These are phyloP conservation scores for Drosophila putrida DNA, from an alignment of 2,888 invertebrate species.

Conservation along the genomic window DNA sequence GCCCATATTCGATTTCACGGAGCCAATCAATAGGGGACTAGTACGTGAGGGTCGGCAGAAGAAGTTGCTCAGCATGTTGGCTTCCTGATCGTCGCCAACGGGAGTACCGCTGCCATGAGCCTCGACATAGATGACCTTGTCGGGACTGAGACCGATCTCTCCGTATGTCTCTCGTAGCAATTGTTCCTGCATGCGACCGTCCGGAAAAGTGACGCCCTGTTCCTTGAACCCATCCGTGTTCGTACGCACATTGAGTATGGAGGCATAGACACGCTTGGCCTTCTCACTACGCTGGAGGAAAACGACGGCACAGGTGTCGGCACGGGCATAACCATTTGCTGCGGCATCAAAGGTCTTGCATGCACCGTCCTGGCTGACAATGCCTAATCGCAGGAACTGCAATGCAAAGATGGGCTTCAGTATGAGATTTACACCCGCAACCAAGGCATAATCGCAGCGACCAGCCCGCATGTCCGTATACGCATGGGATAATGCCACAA, in stretches of 20 bases:
- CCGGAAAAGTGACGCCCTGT: slow-evolving; percentile 95
- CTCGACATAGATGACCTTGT: slow-evolving; percentile 95
- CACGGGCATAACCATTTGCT: slow-evolving; percentile 96
- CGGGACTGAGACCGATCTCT: slow-evolving; percentile 93
- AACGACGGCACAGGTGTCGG: slow-evolving; percentile 94
- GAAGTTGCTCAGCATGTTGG: slow-evolving; percentile 95
- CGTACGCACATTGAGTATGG: slow-evolving; percentile 93
- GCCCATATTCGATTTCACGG: slow-evolving; percentile 99
- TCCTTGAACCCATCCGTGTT: slow-evolving; percentile 97
- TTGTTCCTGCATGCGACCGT: slow-evolving; percentile 92
- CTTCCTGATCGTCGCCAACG: slow-evolving; percentile 99
- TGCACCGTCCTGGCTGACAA: slow-evolving; percentile 93
- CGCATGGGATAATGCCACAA: slow-evolving; percentile 96
- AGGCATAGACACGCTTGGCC: slow-evolving; percentile 93
- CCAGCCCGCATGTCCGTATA: slow-evolving; percentile 92
- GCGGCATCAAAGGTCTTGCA: slow-evolving; percentile 98
- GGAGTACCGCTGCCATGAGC: slow-evolving; percentile 99
- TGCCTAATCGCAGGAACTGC: slow-evolving; percentile 96
- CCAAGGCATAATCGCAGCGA: slow-evolving; percentile 97
- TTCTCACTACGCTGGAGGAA: slow-evolving; percentile 91
- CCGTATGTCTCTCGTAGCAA: slow-evolving; percentile 94
- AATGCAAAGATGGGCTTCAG: slow-evolving; percentile 96
- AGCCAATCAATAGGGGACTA: slow-evolving; percentile 95
- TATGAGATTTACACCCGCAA: slow-evolving; percentile 95
- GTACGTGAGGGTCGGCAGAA: slow-evolving; percentile 92